Base-by-base conservation (phyloP, 2,797 vertebrate genomes). In the Schizopygopsis pylzovi region DNA sequence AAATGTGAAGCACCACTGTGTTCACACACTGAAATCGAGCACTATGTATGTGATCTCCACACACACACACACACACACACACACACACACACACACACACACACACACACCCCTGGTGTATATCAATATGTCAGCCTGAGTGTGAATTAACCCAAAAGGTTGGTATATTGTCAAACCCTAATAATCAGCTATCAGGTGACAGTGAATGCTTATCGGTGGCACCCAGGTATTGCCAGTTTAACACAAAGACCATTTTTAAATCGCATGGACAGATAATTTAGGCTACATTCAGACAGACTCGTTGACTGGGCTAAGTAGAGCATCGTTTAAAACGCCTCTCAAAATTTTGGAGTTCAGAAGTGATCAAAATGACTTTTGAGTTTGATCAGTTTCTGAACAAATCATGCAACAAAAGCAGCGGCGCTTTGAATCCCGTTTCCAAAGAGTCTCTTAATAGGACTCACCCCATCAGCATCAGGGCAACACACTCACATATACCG, bases 391-490 rank as follows among this genome's bases (percentile, higher is more conserved):
- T 87, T 84, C 79, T 43, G 33, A 79, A 78, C 25, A 52, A 82
- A 70, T 15, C 20, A 33, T 63, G 78, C 63, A 79, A 77, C 68
- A 61, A 85, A 79, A 79, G 45, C 7, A 2, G 33, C 22, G 61
- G 63, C 43, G 43, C 61, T 82, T 82, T 79, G 82, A 86, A 79
- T 84, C 63, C 52, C 67, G 72, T 84, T 82, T 47, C 54, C 65
- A 61, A 75, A 72, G 56, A 63, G 86, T 49, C 72, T 83, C 52
- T 65, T 71, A 65, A 80, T 85, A 88, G 79, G 28, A 77, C 82
- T 85, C 83, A 85, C 71, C 81, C 85, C 85, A 73, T 81, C 84
- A 70, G 79, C 43, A 73, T 72, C 82, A 85, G 83, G 80, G 63
- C 83, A 87, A 65, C 41, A 49, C 77, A 87, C 80, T 86, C 28